Evolutionary conservation across 53 echinoderm and acorn worm genomes (phyloP).

Genomic region (Crossaster papposus): DNA sequence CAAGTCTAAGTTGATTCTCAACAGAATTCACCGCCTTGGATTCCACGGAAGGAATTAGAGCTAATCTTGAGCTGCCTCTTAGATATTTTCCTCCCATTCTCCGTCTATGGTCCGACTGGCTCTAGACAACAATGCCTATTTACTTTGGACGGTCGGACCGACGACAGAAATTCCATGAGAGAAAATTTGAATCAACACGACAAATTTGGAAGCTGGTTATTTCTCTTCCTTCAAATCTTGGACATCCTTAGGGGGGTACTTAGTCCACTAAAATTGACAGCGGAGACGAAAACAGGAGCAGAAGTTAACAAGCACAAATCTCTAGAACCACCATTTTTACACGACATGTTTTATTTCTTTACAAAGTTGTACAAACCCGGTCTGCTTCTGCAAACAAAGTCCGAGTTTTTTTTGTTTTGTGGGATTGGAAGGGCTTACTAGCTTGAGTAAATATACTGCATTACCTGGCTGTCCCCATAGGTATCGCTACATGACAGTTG

Average conservation of each 20-base stretch:
- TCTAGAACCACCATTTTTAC: background rate
- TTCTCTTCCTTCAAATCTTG: background rate
- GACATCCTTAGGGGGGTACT: background rate
- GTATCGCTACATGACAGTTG: background rate
- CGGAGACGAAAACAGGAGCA: background rate
- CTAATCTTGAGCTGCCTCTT: background rate
- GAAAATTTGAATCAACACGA: slow-evolving; percentile 12
- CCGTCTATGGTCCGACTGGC: background rate
- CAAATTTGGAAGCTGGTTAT: background rate
- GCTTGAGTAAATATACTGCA: background rate
- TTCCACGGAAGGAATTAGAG: background rate
- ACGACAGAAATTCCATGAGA: background rate
- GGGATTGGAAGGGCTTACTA: background rate
- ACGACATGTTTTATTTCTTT: slow-evolving; percentile 9
- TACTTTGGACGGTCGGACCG: slow-evolving; percentile 11
- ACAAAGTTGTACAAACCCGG: background rate
- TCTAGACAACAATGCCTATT: slow-evolving; percentile 1
- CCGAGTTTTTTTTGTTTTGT: slow-evolving; percentile 1
- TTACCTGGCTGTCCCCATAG: background rate
- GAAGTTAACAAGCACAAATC: background rate
- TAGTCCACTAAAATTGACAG: background rate
- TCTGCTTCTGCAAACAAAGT: background rate
- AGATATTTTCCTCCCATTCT: slow-evolving; percentile 12
- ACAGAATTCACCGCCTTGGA: background rate
- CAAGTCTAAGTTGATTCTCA: background rate